These are phyloP conservation scores for Platygyra sinensis DNA, from an alignment of 64 coral and sea anemone genomes.

Conservation along the genomic window DNA sequence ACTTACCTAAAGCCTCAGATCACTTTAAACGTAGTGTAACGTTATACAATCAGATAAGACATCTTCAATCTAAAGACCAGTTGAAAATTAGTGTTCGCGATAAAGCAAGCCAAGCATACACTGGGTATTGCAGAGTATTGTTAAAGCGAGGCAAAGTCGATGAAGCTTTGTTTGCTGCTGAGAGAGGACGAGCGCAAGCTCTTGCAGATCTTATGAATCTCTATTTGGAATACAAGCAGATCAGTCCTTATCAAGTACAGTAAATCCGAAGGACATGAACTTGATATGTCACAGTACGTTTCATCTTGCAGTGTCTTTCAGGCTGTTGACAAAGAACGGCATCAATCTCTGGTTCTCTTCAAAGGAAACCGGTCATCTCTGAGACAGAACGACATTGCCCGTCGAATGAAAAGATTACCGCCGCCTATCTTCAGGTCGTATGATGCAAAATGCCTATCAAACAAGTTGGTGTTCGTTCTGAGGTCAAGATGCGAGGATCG, in stretches of 20 bases:
- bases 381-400: not conserved
- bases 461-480: not conserved
- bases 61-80: not conserved
- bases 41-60: not conserved
- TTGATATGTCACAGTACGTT: not conserved
- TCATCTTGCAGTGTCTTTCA: not conserved
- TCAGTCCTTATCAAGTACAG: not conserved
- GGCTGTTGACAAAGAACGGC: accelerated
- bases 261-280: not conserved
- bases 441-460: not conserved
- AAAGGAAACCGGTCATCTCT: not conserved
- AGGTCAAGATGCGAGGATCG: not conserved
- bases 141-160: not conserved
- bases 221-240: not conserved
- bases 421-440: not conserved
- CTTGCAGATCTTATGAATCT: not conserved
- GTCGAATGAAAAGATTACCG: not conserved
- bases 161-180: not conserved
- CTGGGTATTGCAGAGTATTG: not conserved
- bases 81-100: not conserved
- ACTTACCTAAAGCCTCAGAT: not conserved
- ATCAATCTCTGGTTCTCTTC: not conserved
- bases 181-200: not conserved
- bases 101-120: not conserved
- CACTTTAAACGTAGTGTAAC: not conserved